phyloP scores from a whole-genome alignment of 2,888 invertebrate species.

The Dryocosmus kuriphilus region DNA sequence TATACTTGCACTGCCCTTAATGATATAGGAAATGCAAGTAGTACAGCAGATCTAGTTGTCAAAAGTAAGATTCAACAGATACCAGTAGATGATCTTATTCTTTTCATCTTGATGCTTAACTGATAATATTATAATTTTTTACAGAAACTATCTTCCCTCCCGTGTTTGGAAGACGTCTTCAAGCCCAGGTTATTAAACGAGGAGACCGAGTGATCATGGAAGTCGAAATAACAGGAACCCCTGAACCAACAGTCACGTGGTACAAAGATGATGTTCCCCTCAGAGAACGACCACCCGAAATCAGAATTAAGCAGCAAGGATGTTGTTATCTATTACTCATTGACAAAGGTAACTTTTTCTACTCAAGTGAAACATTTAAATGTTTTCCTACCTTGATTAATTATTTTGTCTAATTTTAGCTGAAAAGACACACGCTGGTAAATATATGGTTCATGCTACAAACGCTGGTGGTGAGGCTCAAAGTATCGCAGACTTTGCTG shows the following conservation, averaged over 20 bases:
- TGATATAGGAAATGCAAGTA: constrained; percentile 85
- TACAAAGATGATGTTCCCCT: constrained; percentile 85
- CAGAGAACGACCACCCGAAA: constrained; percentile 79
- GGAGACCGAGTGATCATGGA: constrained; percentile 87
- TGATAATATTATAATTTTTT: neutral
- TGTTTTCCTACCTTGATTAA: neutral
- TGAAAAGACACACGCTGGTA: constrained; percentile 84
- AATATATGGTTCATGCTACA: constrained; percentile 86
- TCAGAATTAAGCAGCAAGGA: constrained; percentile 82
- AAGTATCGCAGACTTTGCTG: constrained; percentile 88
- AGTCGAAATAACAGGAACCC: constrained; percentile 88
- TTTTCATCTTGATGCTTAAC: constrained; percentile 2
- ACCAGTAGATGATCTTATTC: neutral
- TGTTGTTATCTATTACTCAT: constrained; percentile 85
- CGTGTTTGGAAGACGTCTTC: constrained; percentile 87
- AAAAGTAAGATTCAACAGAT: constrained; percentile 80
- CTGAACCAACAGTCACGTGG: constrained; percentile 87
- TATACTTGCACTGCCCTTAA: constrained; percentile 90
- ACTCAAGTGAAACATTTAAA: neutral
- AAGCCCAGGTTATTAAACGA: constrained; percentile 86
- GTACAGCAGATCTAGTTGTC: constrained; percentile 90
- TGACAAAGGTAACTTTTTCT: constrained; percentile 82
- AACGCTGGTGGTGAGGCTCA: constrained; percentile 90
- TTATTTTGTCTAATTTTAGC: constrained; percentile 73
- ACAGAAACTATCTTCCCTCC: constrained; percentile 89